These are phyloP conservation scores for Coenobita brevimanus DNA, from an alignment of 1,140 invertebrate species.

Conservation along the genomic window DNA sequence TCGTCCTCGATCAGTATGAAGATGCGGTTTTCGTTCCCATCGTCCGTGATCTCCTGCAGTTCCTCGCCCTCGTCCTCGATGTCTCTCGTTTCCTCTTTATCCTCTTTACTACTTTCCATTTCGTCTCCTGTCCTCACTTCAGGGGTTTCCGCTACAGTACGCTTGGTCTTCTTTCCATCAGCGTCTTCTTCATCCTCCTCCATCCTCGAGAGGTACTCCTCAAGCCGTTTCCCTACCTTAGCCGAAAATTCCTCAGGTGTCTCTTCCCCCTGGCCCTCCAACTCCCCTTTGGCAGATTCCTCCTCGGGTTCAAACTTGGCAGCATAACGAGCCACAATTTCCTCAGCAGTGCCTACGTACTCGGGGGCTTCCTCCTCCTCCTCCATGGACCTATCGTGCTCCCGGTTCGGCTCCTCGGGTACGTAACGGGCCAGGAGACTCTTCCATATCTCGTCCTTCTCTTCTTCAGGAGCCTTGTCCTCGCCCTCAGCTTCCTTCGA, in stretches of 20 bases:
- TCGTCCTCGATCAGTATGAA: constrained; percentile 47
- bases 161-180: not conserved
- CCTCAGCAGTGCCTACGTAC: constrained; percentile 50
- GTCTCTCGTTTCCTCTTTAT: not conserved
- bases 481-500: not conserved
- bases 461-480: not conserved
- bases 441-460: constrained; percentile 49
- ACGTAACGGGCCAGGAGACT: constrained; percentile 40
- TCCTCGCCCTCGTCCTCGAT: constrained; percentile 25
- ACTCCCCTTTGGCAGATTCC: not conserved
- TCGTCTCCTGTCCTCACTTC: not conserved
- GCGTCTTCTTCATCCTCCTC: constrained; percentile 45
- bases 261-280: not conserved
- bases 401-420: constrained; percentile 4
- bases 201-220: constrained; percentile 41
- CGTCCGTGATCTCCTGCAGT: not conserved
- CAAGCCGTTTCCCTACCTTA: constrained; percentile 41
- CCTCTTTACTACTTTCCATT: not conserved
- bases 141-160: not conserved
- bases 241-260: constrained; percentile 47
- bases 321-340: constrained; percentile 51
- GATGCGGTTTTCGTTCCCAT: constrained; percentile 25
- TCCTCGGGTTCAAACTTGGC: constrained; percentile 46
- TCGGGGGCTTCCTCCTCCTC: constrained; percentile 39
- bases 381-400: not conserved